Percentiles rank a stretch among this genome's conserved stretches.
Conservation (phyloP, 2,888 invertebrate genomes). For the Zelleria hepariella region DNA sequence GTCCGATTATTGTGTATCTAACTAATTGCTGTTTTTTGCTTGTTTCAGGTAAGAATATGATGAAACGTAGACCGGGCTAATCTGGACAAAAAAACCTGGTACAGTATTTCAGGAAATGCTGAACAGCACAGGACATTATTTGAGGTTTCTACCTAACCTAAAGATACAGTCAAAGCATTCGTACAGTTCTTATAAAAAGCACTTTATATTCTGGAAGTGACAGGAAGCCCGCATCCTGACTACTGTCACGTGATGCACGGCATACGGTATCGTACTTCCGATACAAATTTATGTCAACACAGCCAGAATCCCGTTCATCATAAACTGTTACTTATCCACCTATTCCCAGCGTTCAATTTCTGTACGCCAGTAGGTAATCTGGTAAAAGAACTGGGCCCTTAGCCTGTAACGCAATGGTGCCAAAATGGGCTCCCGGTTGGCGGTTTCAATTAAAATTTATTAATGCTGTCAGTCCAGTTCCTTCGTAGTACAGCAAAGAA, state of each 20-base stretch:
- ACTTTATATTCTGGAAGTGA: neutral
- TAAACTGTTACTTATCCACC: neutral
- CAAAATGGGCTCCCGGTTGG: no score
- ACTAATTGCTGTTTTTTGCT: slow-evolving; percentile 20
- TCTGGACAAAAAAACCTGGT: neutral
- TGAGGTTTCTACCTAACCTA: neutral
- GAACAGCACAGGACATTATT: no score
- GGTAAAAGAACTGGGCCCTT: no score
- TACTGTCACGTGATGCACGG: neutral
- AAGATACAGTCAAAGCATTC: no score
- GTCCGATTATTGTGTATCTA: neutral
- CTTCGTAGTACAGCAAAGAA: no score
- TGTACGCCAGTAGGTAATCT: no score
- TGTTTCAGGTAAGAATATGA: slow-evolving; percentile 36
- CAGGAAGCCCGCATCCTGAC: slow-evolving; percentile 20
- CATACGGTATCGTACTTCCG: neutral
- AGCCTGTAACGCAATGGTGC: no score
- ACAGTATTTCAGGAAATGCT: neutral
- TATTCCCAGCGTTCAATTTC: no score
- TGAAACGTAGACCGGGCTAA: neutral
- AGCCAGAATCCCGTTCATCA: neutral
- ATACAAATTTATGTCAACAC: neutral
- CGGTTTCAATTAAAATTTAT: no score
- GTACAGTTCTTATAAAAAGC: no score
- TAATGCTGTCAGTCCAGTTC: no score